Evolutionary conservation across 2,888 invertebrate species (phyloP), one percentile per base, ranked within the genome.

Genomic region (Rhingia rostrata): DNA sequence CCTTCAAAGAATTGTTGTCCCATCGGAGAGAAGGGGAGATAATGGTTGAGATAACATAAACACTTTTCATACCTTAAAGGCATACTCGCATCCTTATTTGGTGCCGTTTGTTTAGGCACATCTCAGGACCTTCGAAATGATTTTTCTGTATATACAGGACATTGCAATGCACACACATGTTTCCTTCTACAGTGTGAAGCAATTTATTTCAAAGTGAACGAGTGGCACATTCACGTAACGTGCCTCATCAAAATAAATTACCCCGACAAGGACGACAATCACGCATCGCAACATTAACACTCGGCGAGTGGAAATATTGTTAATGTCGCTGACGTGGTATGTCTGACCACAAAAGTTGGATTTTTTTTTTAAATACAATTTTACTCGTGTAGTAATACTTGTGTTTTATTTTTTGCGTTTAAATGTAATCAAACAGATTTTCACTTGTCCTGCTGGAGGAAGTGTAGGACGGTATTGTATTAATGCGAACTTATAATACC

Each of bases 261-360:
- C 81, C 74, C 63, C 7, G 63, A 69, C 81, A 74, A 75, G 75
- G 58, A 75, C 69, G 81, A 81, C 56, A 69, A 81, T 69, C 80
- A 81, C 81, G 81, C 73, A 63, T 75, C 74, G 74, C 45, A 69
- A 67, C 74, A 75, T 79, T 79, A 74, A 73, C 70, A 69, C 64
- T 39, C 75, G 37, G 37, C 64, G 39, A 72, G 53, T 73, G 73
- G 54, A 79, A 79, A 72, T 79, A 70, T 75, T 74, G 74, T 75
- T 69, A 70, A 82, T 70, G 81, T 70, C 53, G 54, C 35, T 77
- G 70, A 69, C 77, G 39, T 61, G 77, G 61, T 63, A 63, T 77
- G 77, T 75, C 45, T 58, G 41, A 81, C 80, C 74, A 43, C 74
- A 69, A 63, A 74, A 81, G 54, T 43, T 51, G 74, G 56, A 74